Base-by-base conservation (phyloP, 2,113 vertebrate species). In the Probosciger aterrimus region DNA sequence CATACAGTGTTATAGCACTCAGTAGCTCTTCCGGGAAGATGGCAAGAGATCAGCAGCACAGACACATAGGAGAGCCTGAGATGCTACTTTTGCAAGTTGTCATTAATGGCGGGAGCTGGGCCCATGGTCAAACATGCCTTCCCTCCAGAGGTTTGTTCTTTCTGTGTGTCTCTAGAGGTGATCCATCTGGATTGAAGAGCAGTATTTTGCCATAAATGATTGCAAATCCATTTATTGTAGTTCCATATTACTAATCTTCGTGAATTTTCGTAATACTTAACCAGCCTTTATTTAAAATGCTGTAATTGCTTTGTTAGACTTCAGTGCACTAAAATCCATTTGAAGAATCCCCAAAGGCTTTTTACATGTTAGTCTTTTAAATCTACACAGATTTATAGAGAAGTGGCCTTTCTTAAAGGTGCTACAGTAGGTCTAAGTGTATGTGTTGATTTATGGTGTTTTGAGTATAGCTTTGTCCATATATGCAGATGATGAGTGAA, bases 401-500 rank as follows among this genome's bases (percentile, higher is more conserved):
- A 59, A 78, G 68, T 27, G 44, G 37, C 6, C 9, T 39, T 28
- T 31, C 28, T 50, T 59, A 11, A 59, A 68, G 35, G 18, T 81
- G 50, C 46, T 62, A 8, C 33, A 69, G 18, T 43, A 44, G 44
- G 50, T 35, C 14, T 65, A 17, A 0, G 0, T 11, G 2, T 39
- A 6, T 46, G 17, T 33, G 13, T 75, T 70, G 57, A 86, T 90
- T 75, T 78, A 39, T 25, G 59, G 20, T 53, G 31, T 49, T 55
- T 62, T 59, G 60, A 82, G 46, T 82, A 85, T 59, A 90, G 15
- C 31, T 78, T 92, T 85, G 71, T 95, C 76, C 60, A 85, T 28
- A 55, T 13, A n/a, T 63, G 86, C 55, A 82, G 53, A 14, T 69
- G 31, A 24, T 50, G 35, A 68, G 84, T 78, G 19, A 88, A 39